Evolutionary conservation across 1,140 invertebrate species (phyloP), one percentile per base, ranked within the genome.

Genomic region (Heliothis subflexa): DNA sequence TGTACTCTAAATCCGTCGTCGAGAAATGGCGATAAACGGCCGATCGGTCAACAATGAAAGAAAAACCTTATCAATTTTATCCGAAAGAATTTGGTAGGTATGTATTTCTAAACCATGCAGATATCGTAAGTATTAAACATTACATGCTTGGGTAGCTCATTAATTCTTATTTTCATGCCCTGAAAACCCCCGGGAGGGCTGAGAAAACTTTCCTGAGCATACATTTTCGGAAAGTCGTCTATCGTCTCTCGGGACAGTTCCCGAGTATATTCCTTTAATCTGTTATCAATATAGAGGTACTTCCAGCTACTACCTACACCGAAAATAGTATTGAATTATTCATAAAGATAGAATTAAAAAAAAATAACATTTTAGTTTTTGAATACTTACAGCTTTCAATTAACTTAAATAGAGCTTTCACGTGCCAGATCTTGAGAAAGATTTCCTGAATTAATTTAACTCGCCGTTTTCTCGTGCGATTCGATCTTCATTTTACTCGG

Each of bases 181-280:
- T 45, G 28, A 14, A 62, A 62, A 40, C n/a, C 59, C 59, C 28
- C 40, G 14, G 28, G 33, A 33, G 16, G 28, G 33, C 59, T 62
- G n/a, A 62, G 33, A 61, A 61, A 61, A 61, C 59, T 61, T 33
- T 62, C 59, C 59, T 62, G 59, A 62, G 40, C 59, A 62, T 40
- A 62, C 59, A 62, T 62, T 40, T 62, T 62, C 59, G n/a, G 59
- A 62, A 40, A 62, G n/a, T 55, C 59, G 59, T 40, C 28, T 40
- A 16, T 62, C 59, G 59, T 33, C 28, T 45, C 14, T 28, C 33
- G 59, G 59, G 33, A 62, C 28, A 16, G 9, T 62, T 40, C 12
- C 14, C 28, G 16, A 45, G 33, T 62, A 62, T 40, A 45, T 62
- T 62, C 40, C 59, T 62, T 62, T 62, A 62, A 62, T 62, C 59